Base-by-base conservation (phyloP, 2,113 vertebrate species). In the Indicator indicator region DNA sequence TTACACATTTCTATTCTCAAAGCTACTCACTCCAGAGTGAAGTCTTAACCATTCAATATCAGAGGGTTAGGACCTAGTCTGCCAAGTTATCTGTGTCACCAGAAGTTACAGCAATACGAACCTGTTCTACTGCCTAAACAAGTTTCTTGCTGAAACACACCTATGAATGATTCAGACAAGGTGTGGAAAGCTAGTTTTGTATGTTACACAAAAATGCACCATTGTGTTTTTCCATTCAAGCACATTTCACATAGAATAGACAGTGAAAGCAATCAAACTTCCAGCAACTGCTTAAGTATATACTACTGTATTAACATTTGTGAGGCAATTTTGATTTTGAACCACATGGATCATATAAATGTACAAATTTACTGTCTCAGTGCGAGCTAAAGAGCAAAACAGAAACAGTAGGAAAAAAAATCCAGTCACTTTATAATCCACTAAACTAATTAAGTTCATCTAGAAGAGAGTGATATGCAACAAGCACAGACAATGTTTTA, bases 41-140 rank as follows among this genome's bases (percentile, higher is more conserved):
- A 89, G 54, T 6, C 19, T 64, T 89, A 90, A 93, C 55, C 50
- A 76, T 42, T 52, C 28, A 19, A 54, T 76, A 94, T 74, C 73
- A 91, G 58, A 78, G 62, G 26, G 32, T n/a, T 71, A 91, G 73
- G 30, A 81, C 14, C 63, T 46, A 52, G 85, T 54, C 83, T 86
- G 83, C 88, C 88, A 89, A 95, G 60, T 80, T 83, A 78, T 83
- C 55, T 85, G 67, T 96, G 90, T 94, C 93, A 88, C 89, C 86
- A 96, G 79, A 94, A 97, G 92, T 97, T 96, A 96, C 55, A 94
- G 89, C 89, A 94, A 94, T 85, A 86, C 6, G 50, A 97, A 96
- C 97, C 89, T 75, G 97, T 97, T 96, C 94, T 95, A 97, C 96
- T 63, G 96, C 97, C 97, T 91, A 11, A 94, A 90, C 94, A 93